Evolutionary conservation across 2,888 invertebrate species (phyloP).

Genomic region (Junonia oenone): DNA sequence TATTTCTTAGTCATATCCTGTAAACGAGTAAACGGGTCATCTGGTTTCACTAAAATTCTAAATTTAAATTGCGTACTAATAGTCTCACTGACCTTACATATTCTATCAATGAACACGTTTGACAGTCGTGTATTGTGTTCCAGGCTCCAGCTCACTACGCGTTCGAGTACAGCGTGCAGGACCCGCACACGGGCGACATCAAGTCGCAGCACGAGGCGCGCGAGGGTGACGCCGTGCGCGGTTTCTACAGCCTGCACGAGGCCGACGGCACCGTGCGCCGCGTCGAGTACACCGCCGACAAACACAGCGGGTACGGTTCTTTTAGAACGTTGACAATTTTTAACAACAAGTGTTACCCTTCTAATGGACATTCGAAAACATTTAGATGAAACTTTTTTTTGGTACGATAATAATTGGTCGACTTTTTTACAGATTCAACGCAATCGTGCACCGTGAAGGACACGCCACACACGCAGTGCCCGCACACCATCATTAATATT

Average conservation of each 20-base stretch:
- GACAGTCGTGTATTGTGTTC: neutral
- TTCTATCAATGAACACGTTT: neutral
- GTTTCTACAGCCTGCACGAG: slow-evolving; percentile 68
- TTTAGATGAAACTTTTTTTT: too few relatives aligned
- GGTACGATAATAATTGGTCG: too few relatives aligned
- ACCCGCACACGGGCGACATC: slow-evolving; percentile 72
- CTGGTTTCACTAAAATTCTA: neutral
- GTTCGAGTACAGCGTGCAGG: slow-evolving; percentile 44
- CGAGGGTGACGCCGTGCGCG: slow-evolving; percentile 60
- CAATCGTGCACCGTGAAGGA: slow-evolving; percentile 41
- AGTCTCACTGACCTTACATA: too few relatives aligned
- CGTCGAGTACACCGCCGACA: slow-evolving; percentile 67
- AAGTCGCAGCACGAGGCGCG: slow-evolving; percentile 67
- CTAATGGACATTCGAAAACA: too few relatives aligned
- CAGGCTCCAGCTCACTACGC: slow-evolving; percentile 38
- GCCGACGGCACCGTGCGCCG: slow-evolving; percentile 66
- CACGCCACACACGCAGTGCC: slow-evolving; percentile 44
- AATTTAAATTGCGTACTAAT: too few relatives aligned
- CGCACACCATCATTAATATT: slow-evolving; percentile 32
- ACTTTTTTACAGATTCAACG: slow-evolving; percentile 41
- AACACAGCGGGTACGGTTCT: slow-evolving; percentile 36
- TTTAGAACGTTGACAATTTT: neutral
- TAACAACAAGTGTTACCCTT: too few relatives aligned
- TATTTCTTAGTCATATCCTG: too few relatives aligned
- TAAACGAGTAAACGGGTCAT: neutral